phyloP scores from a whole-genome alignment of 2,797 vertebrate species.

The Kryptolebias ocellatus region DNA sequence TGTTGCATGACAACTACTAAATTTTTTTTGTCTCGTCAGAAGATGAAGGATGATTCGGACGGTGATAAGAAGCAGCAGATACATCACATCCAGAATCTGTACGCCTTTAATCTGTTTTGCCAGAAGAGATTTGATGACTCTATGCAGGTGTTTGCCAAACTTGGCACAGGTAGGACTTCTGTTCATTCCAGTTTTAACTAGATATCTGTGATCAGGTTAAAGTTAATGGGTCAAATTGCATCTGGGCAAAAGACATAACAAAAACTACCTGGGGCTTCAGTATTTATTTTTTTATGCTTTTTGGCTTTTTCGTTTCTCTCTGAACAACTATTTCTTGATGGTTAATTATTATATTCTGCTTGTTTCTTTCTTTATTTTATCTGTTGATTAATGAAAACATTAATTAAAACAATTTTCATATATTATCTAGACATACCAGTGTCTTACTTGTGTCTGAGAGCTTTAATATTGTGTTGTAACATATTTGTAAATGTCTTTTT shows the following conservation, averaged over 20 bases:
- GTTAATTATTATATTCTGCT: too few species aligned
- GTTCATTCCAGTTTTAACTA: background rate
- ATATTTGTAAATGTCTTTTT: background rate
- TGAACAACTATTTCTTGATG: too few species aligned
- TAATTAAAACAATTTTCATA: too few species aligned
- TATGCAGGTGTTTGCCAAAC: constrained; percentile 98
- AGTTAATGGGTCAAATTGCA: background rate
- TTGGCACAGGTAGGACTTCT: constrained; percentile 92
- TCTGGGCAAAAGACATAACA: background rate
- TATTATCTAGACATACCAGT: too few species aligned
- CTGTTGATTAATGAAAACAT: too few species aligned
- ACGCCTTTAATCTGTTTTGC: constrained; percentile 98
- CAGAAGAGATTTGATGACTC: constrained; percentile 99
- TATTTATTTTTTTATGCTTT: too few species aligned
- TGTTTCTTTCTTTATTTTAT: too few species aligned
- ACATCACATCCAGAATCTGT: constrained; percentile 99
- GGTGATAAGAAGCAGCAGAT: constrained; percentile 97
- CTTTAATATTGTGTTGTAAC: background rate
- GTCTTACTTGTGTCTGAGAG: too few species aligned
- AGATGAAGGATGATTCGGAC: constrained; percentile 99
- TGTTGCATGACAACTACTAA: constrained; percentile 2
- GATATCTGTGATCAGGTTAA: too few species aligned
- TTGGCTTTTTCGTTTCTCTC: too few species aligned
- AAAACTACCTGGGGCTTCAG: too few species aligned
- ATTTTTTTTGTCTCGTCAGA: constrained; percentile 69